Conservation (phyloP, 2,797 vertebrate genomes). For the Oophaga sylvatica region DNA sequence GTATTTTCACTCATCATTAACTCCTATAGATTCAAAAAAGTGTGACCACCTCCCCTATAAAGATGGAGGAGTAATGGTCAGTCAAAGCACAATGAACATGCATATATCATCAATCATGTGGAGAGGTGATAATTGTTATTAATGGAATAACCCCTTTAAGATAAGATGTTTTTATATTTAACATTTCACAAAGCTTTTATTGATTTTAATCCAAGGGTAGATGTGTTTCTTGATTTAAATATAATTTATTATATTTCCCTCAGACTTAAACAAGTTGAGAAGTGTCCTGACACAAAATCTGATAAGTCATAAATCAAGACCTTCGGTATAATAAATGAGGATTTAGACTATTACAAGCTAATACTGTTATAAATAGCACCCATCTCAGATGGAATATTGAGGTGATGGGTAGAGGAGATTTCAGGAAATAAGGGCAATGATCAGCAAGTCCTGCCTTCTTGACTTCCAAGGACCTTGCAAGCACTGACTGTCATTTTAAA, state of each 20-base stretch:
- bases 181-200: neutral
- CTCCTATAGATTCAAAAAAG: too few species aligned
- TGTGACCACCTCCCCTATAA: too few species aligned
- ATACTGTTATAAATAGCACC: conserved; percentile 37
- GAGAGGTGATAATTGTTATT: neutral
- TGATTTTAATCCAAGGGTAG: neutral
- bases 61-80: too few species aligned
- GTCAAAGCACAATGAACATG: too few species aligned
- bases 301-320: conserved; percentile 45
- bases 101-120: too few species aligned
- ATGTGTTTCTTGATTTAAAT: conserved; percentile 18
- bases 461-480: conserved; percentile 22
- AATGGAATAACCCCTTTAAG: neutral
- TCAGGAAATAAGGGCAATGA: conserved; percentile 48
- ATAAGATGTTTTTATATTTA: neutral
- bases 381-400: conserved; percentile 26
- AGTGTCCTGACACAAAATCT: conserved; percentile 5
- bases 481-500: neutral
- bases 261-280: conserved; percentile 10
- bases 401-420: conserved; percentile 16
- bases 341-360: conserved; percentile 33
- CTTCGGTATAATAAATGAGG: conserved; percentile 42
- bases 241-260: conserved; percentile 31
- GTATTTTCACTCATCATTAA: too few species aligned
- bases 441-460: conserved; percentile 37